Percentiles rank a stretch among this genome's conserved stretches.
Evolutionary conservation across 2,888 invertebrate species (phyloP).

Genomic region (Stegana nigrithorax): DNA sequence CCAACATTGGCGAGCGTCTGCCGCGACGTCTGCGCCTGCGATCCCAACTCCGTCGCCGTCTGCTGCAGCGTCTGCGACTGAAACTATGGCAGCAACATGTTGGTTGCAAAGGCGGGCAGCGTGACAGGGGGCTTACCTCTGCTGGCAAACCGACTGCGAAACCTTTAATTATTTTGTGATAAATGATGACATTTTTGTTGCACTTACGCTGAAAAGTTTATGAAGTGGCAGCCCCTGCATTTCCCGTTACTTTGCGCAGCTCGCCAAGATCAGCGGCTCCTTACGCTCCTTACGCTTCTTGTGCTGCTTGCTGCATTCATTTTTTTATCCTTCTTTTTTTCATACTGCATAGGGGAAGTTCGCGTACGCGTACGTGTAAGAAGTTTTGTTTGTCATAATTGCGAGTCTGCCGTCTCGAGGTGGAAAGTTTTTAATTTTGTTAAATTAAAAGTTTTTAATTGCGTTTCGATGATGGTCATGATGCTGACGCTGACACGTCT

Average conservation of each 20-base stretch:
- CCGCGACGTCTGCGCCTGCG: too few species aligned
- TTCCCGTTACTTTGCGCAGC: not conserved
- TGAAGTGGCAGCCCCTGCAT: conserved; percentile 1
- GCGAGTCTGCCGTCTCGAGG: too few species aligned
- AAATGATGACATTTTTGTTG: conserved; percentile 64
- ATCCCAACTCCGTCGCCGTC: too few species aligned
- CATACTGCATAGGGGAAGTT: not conserved
- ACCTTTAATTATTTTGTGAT: conserved; percentile 67
- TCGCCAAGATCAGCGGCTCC: too few species aligned
- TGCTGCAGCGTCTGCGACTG: too few species aligned
- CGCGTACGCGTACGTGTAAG: conserved; percentile 1
- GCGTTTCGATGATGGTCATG: conserved; percentile 29
- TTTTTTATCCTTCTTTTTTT: not conserved
- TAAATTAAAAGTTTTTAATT: conserved; percentile 41
- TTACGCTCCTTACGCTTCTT: not conserved
- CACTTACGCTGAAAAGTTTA: conserved; percentile 29
- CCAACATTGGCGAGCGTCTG: not conserved
- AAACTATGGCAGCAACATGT: too few species aligned
- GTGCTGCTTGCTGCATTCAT: not conserved
- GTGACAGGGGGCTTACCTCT: not conserved
- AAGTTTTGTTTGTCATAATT: conserved; percentile 11
- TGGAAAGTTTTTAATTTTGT: conserved; percentile 43
- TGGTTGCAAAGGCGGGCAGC: not conserved
- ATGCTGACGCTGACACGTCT: too few species aligned
- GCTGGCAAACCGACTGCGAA: not conserved